A percentile compares a stretch with the other conserved stretches of the same genome.
Conservation (phyloP, 35 echinoderm and acorn worm species). For the Ophiothrix spiculata region DNA sequence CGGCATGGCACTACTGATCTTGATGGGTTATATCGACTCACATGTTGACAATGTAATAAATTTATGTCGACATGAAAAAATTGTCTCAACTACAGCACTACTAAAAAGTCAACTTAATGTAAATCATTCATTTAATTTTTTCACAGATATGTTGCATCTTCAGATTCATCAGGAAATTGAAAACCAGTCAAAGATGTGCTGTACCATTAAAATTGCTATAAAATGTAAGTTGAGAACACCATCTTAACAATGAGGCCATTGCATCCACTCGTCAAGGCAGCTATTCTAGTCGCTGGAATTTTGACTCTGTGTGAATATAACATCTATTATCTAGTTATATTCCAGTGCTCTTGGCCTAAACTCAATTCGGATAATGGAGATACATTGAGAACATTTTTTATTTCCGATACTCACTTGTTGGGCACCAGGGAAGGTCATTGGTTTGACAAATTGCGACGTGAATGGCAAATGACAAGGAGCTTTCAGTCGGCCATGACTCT, state of each 20-base stretch:
- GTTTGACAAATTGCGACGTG: slow-evolving; percentile 97
- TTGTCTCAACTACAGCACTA: too few species aligned
- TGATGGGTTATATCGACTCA: too few species aligned
- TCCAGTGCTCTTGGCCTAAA: slow-evolving; percentile 66
- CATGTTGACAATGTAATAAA: too few species aligned
- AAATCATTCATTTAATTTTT: too few species aligned
- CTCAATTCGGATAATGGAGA: neutral
- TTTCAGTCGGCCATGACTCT: slow-evolving; percentile 84
- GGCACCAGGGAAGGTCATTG: slow-evolving; percentile 77
- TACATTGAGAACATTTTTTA: slow-evolving; percentile 48
- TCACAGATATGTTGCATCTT: too few species aligned
- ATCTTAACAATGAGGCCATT: neutral
- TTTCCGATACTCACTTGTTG: slow-evolving; percentile 83
- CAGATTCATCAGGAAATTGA: too few species aligned
- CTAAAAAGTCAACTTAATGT: too few species aligned
- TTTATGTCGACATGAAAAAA: too few species aligned
- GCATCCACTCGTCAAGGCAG: slow-evolving; percentile 13
- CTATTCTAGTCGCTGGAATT: slow-evolving; percentile 22
- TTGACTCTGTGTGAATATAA: slow-evolving; percentile 74
- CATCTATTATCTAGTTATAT: slow-evolving; percentile 58
- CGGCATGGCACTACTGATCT: too few species aligned
- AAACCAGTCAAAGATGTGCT: too few species aligned
- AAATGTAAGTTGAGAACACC: too few species aligned
- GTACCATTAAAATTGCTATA: too few species aligned
- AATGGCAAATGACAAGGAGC: slow-evolving; percentile 94